A percentile compares a stretch with the other conserved stretches of the same genome.
These are phyloP conservation scores for Cisticola juncidis DNA, from an alignment of 2,113 vertebrate species.

Conservation along the genomic window DNA sequence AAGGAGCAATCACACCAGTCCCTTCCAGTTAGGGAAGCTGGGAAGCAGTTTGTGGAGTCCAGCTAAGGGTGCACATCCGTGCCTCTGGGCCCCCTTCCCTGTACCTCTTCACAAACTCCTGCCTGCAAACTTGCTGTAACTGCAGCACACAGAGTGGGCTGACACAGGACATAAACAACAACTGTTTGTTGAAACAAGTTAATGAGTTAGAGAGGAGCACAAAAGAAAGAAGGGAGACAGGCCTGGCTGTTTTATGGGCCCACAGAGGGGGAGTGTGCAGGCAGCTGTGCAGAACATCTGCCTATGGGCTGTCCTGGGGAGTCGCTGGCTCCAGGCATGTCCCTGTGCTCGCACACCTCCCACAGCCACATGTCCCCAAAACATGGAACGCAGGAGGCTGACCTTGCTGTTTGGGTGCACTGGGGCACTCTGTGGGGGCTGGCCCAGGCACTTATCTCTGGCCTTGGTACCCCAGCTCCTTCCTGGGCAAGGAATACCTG, in stretches of 20 bases:
- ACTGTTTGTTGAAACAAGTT: background rate
- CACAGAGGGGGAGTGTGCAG: background rate
- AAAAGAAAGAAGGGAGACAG: background rate
- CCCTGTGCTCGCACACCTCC: background rate
- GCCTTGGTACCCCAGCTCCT: background rate
- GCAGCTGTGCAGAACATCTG: background rate
- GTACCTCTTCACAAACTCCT: rapidly evolving
- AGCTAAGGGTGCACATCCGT: rapidly evolving
- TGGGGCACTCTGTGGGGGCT: rapidly evolving
- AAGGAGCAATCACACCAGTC: rapidly evolving
- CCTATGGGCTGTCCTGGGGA: background rate
- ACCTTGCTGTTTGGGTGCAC: rapidly evolving
- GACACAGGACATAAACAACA: background rate
- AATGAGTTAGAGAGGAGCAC: background rate
- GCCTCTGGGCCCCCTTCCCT: background rate
- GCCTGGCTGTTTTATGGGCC: background rate
- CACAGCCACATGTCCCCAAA: background rate
- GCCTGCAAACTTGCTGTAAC: background rate
- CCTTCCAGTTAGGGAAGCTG: background rate
- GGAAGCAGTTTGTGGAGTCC: background rate
- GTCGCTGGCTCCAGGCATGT: rapidly evolving
- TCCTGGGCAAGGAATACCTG: background rate
- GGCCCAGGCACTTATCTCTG: background rate
- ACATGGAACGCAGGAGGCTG: background rate
- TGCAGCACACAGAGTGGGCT: background rate